A percentile compares a stretch with the other conserved stretches of the same genome.
Evolutionary conservation across 2,888 invertebrate species (phyloP).

Genomic region (Pomacea canaliculata): DNA sequence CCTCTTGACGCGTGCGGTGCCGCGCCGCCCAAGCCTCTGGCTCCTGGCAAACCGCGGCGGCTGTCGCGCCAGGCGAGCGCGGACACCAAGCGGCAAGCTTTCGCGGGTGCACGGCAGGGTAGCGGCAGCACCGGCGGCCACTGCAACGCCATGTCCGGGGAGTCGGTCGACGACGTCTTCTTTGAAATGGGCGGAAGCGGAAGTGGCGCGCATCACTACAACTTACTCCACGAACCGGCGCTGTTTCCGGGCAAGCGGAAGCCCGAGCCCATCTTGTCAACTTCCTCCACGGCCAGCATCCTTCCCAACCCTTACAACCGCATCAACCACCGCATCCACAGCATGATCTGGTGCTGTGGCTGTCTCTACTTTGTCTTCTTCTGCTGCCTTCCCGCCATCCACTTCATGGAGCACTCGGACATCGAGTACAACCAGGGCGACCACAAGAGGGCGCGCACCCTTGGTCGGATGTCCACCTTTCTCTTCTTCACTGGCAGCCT

Average conservation of each 20-base stretch:
- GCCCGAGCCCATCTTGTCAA: slow-evolving; percentile 5
- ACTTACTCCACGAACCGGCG: slow-evolving; percentile 1
- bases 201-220: background rate
- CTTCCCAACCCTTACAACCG: slow-evolving; percentile 33
- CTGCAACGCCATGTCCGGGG: slow-evolving; percentile 11
- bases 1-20: too few species aligned
- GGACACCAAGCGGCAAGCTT: slow-evolving; percentile 5
- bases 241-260: slow-evolving; percentile 13
- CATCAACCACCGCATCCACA: slow-evolving; percentile 31
- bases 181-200: slow-evolving; percentile 15
- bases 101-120: background rate
- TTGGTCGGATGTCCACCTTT: slow-evolving; percentile 25
- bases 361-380: slow-evolving; percentile 34
- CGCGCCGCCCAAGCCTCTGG: background rate
- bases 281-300: slow-evolving; percentile 25
- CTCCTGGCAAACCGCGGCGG: slow-evolving; percentile 10
- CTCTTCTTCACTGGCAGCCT: slow-evolving; percentile 28
- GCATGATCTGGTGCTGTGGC: slow-evolving; percentile 27
- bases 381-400: slow-evolving; percentile 36
- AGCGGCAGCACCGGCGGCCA: background rate
- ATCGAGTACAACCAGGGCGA: slow-evolving; percentile 19
- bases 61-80: slow-evolving; percentile 21
- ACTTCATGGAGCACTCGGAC: slow-evolving; percentile 34
- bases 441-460: slow-evolving; percentile 18
- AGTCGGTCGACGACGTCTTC: slow-evolving; percentile 28